Percentiles rank a stretch among this genome's conserved stretches.
Conservation (phyloP, 2,113 vertebrate genomes). For the Phrynosoma platyrhinos region DNA sequence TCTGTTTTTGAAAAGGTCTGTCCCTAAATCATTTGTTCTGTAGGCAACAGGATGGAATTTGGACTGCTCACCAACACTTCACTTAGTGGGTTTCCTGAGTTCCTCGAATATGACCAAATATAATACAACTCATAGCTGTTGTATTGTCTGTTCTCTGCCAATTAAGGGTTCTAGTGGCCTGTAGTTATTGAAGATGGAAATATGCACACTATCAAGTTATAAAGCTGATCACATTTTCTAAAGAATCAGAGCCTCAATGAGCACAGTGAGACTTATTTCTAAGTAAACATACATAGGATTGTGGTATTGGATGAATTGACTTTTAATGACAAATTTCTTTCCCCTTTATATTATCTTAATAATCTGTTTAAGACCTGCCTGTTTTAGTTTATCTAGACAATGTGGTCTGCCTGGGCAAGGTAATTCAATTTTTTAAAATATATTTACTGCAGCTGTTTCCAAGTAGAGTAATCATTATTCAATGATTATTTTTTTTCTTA, state of each 20-base stretch:
- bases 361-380: slow-evolving; percentile 63
- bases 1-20: background rate
- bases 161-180: background rate
- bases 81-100: no score
- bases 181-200: background rate
- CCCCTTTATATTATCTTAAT: slow-evolving; percentile 61
- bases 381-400: slow-evolving; percentile 68
- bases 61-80: background rate
- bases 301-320: slow-evolving; percentile 1
- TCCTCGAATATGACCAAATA: background rate
- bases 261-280: background rate
- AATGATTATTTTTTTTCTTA: slow-evolving; percentile 19
- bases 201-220: background rate
- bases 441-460: slow-evolving; percentile 57
- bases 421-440: slow-evolving; percentile 52
- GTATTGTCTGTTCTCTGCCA: background rate
- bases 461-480: slow-evolving; percentile 41
- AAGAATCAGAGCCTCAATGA: background rate
- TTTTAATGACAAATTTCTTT: slow-evolving; percentile 49
- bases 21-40: background rate
- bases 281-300: background rate
- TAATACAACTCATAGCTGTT: background rate
- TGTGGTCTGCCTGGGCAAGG: slow-evolving; percentile 46
- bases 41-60: background rate
- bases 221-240: background rate